Evolutionary conservation across 2,797 vertebrate species (phyloP).

Genomic region (Cynodonichthys magdalenae): DNA sequence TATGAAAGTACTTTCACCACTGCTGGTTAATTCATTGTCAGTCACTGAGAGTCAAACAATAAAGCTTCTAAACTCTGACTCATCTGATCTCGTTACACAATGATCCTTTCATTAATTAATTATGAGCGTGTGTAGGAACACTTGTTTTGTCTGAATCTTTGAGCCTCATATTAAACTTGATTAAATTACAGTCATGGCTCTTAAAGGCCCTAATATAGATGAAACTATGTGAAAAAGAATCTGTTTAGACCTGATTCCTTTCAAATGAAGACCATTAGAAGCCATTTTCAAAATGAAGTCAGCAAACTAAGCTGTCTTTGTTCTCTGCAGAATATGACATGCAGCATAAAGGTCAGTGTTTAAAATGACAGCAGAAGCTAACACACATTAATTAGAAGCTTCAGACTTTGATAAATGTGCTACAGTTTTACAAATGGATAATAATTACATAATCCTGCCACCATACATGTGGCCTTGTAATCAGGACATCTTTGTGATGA

Average conservation of each 20-base stretch:
- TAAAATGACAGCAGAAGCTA: slow-evolving; percentile 16
- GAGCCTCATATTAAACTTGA: neutral
- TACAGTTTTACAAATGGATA: slow-evolving; percentile 27
- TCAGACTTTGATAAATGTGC: slow-evolving; percentile 23
- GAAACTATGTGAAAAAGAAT: neutral
- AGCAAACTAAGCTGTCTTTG: slow-evolving; percentile 12
- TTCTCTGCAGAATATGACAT: slow-evolving; percentile 17
- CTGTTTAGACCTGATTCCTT: neutral
- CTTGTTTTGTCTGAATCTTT: neutral
- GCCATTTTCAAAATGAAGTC: slow-evolving; percentile 10
- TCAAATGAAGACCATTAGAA: neutral
- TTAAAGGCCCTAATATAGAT: neutral
- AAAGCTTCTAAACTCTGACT: neutral
- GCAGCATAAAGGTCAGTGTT: slow-evolving; percentile 22
- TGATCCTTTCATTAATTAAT: neutral
- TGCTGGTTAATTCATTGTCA: neutral
- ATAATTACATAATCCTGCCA: slow-evolving; percentile 30
- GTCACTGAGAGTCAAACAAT: neutral
- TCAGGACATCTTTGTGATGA: slow-evolving; percentile 27
- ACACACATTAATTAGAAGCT: slow-evolving; percentile 25
- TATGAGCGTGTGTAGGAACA: neutral
- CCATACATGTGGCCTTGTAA: slow-evolving; percentile 18
- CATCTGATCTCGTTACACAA: neutral
- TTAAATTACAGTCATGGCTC: neutral
- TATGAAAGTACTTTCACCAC: neutral